A percentile compares a stretch with the other conserved stretches of the same genome.
These are phyloP conservation scores for Portevinia maculata DNA, from an alignment of 2,888 invertebrate species.

Conservation along the genomic window DNA sequence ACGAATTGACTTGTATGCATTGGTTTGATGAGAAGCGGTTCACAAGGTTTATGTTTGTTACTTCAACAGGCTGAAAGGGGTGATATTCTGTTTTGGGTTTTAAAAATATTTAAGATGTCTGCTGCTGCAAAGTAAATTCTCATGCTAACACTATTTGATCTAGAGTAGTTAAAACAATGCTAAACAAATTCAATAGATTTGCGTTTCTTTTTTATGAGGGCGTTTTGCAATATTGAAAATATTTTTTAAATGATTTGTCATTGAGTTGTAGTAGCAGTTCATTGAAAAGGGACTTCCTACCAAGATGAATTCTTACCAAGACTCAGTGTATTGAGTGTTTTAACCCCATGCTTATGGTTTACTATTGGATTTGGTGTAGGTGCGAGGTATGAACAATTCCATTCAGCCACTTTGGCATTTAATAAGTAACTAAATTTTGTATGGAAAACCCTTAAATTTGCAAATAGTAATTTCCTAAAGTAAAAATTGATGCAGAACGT, in stretches of 20 bases:
- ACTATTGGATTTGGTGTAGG: no score
- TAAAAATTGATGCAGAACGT: no score
- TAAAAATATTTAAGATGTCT: slow-evolving; percentile 33
- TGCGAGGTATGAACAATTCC: no score
- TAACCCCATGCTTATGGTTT: no score
- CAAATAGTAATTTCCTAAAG: no score
- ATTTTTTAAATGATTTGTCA: not conserved
- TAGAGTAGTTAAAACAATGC: slow-evolving; percentile 64
- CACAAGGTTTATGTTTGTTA: slow-evolving; percentile 46
- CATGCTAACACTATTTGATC: slow-evolving; percentile 61
- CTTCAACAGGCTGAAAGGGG: slow-evolving; percentile 51
- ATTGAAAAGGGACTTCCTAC: no score
- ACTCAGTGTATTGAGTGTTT: no score
- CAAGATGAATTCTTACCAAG: no score
- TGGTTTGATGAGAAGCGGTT: slow-evolving; percentile 59
- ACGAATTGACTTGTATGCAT: slow-evolving; percentile 62
- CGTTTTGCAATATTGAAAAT: not conserved
- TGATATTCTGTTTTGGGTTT: slow-evolving; percentile 30
- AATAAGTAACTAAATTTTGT: no score
- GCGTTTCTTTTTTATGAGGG: slow-evolving; percentile 10
- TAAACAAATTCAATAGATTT: slow-evolving; percentile 32
- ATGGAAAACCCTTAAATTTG: no score
- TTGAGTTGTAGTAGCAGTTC: not conserved
- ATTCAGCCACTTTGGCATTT: no score
- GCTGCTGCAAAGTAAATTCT: slow-evolving; percentile 59